These are phyloP conservation scores for Scaeva pyrastri DNA, from an alignment of 2,888 invertebrate genomes.

Conservation along the genomic window DNA sequence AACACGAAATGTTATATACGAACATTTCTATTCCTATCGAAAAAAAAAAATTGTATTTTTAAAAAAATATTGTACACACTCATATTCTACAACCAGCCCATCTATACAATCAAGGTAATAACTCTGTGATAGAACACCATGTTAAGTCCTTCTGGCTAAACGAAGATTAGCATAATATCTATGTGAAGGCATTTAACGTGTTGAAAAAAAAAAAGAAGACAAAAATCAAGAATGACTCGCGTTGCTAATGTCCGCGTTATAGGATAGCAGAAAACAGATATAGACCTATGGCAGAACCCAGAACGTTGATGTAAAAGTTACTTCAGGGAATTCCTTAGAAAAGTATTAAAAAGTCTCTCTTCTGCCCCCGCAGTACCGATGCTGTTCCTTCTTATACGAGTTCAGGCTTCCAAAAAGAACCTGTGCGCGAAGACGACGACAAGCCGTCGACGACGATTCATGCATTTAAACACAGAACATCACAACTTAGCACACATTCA, in stretches of 20 bases:
- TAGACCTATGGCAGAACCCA: slow-evolving; percentile 17
- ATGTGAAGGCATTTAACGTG: slow-evolving; percentile 67
- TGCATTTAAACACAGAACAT: slow-evolving; percentile 73
- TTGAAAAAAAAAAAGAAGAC: slow-evolving; percentile 4
- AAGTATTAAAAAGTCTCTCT: slow-evolving; percentile 18
- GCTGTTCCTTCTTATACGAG: slow-evolving; percentile 1
- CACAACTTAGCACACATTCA: slow-evolving; percentile 69
- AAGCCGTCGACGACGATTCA: slow-evolving; percentile 69
- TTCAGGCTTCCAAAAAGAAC: slow-evolving; percentile 56
- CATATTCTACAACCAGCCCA: neutral
- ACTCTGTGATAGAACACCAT: slow-evolving; percentile 65
- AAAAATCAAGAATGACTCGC: slow-evolving; percentile 34
- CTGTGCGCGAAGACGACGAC: slow-evolving; percentile 38
- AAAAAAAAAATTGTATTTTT: slow-evolving; percentile 10
- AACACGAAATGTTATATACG: slow-evolving; percentile 35
- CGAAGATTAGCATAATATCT: slow-evolving; percentile 71
- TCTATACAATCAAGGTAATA: slow-evolving; percentile 71
- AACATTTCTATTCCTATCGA: slow-evolving; percentile 51
- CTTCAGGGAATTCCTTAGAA: slow-evolving; percentile 68
- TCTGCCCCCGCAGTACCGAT: slow-evolving; percentile 2
- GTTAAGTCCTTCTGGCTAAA: slow-evolving; percentile 50
- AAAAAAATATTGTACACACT: slow-evolving; percentile 50
- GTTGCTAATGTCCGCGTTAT: slow-evolving; percentile 67
- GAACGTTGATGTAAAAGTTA: slow-evolving; percentile 13
- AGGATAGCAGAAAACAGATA: slow-evolving; percentile 29